Base-by-base conservation (phyloP, 2,888 invertebrate genomes). In the Diloba caeruleocephala region DNA sequence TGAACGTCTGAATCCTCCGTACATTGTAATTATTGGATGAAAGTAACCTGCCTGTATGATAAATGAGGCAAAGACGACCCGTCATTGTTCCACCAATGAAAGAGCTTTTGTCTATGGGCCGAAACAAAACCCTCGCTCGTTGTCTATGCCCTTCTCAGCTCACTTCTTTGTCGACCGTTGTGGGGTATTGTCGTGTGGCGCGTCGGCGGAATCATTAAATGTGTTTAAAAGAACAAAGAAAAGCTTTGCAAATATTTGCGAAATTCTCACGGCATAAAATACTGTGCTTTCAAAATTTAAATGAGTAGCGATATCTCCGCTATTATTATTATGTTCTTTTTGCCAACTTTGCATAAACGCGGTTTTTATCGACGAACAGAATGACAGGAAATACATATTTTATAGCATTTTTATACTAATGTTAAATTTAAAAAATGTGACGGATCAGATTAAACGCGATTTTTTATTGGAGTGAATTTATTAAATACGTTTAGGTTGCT, bases 1-100 rank as follows among this genome's bases (percentile, higher is more conserved):
- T 75, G 66, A 80, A 81, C 75, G 74, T 79, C 76, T 79, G 79
- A 79, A 85, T 84, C 79, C 82, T 82, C 55, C 39, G 77, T 84
- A 88, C 90, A 86, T 90, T 89, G 89, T 92, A 91, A 92, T 92
- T 89, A 92, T 87, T 86, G 87, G 87, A 89, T 91, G 92, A 92
- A 90, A 92, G 92, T 92, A 87, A 88, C 89, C 87, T 89, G 90
- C 81, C 85, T 87, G 85, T 87, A 89, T 92, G 92, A 93, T 91
- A 90, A 92, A 93, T 92, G 92, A 93, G 83, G 86, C 87, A 85
- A 85, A 88, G 88, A 88, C 87, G 85, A 83, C 67, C 78, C 82
- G 64, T 82, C 82, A 90, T 92, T 92, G 92, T 92, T 82, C 84
- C 76, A 78, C 73, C 81, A 80, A 87, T 92, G 88, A 92, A 92